Evolutionary conservation across 1,140 invertebrate species (phyloP).

Genomic region (Panulirus ornatus): DNA sequence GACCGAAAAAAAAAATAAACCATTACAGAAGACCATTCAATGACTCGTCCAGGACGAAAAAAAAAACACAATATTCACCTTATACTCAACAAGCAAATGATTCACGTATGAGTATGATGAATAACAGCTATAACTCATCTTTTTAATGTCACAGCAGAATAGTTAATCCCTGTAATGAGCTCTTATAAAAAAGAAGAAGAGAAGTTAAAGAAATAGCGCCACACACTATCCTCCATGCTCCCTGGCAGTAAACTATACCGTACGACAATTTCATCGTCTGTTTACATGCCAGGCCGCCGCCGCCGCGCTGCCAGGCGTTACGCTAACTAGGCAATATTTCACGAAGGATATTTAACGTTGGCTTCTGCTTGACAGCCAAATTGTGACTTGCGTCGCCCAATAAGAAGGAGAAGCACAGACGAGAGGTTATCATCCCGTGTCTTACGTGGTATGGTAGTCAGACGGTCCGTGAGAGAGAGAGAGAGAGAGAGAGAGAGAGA

Average conservation of each 20-base stretch:
- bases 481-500: constrained; percentile 47
- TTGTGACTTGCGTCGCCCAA: neutral
- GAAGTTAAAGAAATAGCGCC: neutral
- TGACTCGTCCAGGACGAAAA: too few species aligned
- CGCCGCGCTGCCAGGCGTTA: neutral
- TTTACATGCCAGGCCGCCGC: neutral
- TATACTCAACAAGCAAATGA: too few species aligned
- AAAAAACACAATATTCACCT: too few species aligned
- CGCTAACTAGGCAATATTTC: neutral
- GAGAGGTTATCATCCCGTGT: neutral
- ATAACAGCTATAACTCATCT: neutral
- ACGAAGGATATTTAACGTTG: neutral
- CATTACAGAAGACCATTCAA: too few species aligned
- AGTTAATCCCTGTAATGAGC: neutral
- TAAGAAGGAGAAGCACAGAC: neutral
- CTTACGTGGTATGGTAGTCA: neutral
- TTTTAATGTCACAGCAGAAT: neutral
- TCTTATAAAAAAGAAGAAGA: neutral
- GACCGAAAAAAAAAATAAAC: too few species aligned
- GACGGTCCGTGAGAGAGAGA: too few species aligned
- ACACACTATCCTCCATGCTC: neutral
- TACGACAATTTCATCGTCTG: neutral
- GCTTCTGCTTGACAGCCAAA: neutral
- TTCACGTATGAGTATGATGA: neutral
- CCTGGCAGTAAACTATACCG: neutral